phyloP scores from a whole-genome alignment of 2,113 vertebrate species.

The Pyrgilauda ruficollis region DNA sequence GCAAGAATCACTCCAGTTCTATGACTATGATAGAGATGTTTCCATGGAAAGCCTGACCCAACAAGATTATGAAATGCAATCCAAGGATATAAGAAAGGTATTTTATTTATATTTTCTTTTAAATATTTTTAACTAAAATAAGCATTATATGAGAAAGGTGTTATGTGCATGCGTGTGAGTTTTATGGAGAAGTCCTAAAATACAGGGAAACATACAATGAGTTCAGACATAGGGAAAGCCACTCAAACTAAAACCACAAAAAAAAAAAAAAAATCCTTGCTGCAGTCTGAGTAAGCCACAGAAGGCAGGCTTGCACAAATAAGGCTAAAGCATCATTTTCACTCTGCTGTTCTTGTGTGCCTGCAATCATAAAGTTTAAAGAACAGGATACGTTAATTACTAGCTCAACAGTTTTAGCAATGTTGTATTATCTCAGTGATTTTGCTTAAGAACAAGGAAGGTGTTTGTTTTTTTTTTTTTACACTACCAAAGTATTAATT shows the following conservation, averaged over 20 bases:
- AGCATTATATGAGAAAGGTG: background rate
- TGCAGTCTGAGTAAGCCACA: background rate
- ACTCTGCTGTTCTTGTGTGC: background rate
- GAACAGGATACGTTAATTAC: background rate
- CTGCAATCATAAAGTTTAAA: background rate
- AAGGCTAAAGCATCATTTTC: background rate
- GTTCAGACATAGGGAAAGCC: background rate
- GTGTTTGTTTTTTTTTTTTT: background rate
- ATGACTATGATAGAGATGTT: constrained; percentile 62
- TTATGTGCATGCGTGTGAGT: constrained; percentile 21
- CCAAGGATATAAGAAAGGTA: constrained; percentile 74
- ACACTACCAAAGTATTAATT: background rate
- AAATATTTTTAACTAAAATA: constrained; percentile 7
- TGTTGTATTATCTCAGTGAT: background rate
- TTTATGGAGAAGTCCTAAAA: background rate
- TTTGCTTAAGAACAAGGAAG: background rate
- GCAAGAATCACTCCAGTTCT: constrained; percentile 45
- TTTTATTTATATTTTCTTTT: constrained; percentile 59
- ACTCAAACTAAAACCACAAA: constrained; percentile 24
- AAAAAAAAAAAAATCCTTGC: background rate
- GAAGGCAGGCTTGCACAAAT: background rate
- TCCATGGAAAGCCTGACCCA: constrained; percentile 55
- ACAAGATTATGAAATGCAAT: constrained; percentile 69
- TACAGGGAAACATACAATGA: background rate
- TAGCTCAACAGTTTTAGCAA: background rate